phyloP scores from a whole-genome alignment of 2,797 vertebrate genomes.

The Bradypus variegatus region DNA sequence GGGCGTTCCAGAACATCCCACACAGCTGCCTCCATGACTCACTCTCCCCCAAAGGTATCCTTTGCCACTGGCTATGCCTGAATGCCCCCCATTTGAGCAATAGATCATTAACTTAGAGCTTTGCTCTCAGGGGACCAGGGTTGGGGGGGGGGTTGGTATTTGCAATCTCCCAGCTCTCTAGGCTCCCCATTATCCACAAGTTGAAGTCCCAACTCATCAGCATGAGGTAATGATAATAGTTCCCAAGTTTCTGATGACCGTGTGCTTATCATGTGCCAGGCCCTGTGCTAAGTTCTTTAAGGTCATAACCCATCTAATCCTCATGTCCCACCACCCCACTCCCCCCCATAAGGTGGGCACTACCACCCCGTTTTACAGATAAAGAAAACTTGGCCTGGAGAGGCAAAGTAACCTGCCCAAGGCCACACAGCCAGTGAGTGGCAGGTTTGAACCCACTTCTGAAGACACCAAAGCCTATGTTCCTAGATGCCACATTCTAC shows the following conservation, averaged over 20 bases:
- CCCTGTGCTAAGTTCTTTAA: not conserved
- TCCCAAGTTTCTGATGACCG: not conserved
- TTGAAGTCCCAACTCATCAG: not conserved
- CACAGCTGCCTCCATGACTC: not conserved
- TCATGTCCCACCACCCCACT: not conserved
- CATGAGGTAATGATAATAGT: not conserved
- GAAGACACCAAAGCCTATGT: not conserved
- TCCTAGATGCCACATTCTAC: not conserved
- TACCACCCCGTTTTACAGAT: not conserved
- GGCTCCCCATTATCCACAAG: not conserved
- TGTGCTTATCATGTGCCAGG: fast-evolving
- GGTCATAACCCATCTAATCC: not conserved
- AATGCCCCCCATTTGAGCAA: not conserved
- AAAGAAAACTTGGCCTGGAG: not conserved
- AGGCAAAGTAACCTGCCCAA: not conserved
- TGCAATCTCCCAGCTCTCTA: not conserved
- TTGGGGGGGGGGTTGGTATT: not conserved
- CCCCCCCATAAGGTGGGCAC: not conserved
- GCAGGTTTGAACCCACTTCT: not conserved
- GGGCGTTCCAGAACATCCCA: not conserved
- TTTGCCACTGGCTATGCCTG: not conserved
- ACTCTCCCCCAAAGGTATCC: no score
- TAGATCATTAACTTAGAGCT: not conserved
- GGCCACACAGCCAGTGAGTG: not conserved
- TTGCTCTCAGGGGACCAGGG: not conserved